phyloP scores from a whole-genome alignment of 2,113 vertebrate species.

The Oncorhynchus tshawytscha region DNA sequence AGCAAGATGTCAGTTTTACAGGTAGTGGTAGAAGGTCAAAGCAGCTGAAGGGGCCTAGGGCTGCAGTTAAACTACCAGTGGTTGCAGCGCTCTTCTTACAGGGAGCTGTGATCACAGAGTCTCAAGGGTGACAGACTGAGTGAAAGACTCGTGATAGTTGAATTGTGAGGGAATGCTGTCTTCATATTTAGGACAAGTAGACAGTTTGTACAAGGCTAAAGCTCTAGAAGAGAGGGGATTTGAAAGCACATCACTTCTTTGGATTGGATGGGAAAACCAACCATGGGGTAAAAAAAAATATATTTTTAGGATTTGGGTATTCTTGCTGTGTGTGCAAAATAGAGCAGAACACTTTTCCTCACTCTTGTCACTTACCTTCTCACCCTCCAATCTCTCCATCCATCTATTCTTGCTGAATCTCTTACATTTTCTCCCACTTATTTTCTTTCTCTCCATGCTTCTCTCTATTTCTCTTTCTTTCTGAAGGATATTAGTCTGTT shows the following conservation, averaged over 20 bases:
- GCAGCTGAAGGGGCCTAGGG: neutral
- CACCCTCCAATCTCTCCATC: slow-evolving; percentile 21
- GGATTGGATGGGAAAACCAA: slow-evolving; percentile 55
- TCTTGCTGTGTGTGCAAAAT: slow-evolving; percentile 60
- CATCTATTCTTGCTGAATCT: neutral
- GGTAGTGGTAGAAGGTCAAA: neutral
- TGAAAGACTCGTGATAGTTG: slow-evolving; percentile 8
- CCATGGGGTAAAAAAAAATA: slow-evolving; percentile 28
- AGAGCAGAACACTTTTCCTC: slow-evolving; percentile 18
- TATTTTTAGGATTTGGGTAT: slow-evolving; percentile 43
- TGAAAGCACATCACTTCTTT: slow-evolving; percentile 62
- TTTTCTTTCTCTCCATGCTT: slow-evolving; percentile 18
- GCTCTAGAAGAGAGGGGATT: slow-evolving; percentile 52
- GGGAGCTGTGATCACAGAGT: neutral
- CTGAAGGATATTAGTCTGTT: slow-evolving; percentile 36
- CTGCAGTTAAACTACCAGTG: neutral
- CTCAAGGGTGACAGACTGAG: neutral
- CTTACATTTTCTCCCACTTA: neutral
- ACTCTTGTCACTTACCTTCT: slow-evolving; percentile 26
- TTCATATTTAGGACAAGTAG: slow-evolving; percentile 51
- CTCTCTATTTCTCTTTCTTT: neutral
- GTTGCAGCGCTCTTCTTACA: too few relatives aligned
- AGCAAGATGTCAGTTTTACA: neutral
- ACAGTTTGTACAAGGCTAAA: slow-evolving; percentile 41
- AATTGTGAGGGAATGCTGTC: slow-evolving; percentile 32